Percentiles rank a stretch among this genome's conserved stretches.
Evolutionary conservation across 2,797 vertebrate species (phyloP).

Genomic region (Ibycter americanus): DNA sequence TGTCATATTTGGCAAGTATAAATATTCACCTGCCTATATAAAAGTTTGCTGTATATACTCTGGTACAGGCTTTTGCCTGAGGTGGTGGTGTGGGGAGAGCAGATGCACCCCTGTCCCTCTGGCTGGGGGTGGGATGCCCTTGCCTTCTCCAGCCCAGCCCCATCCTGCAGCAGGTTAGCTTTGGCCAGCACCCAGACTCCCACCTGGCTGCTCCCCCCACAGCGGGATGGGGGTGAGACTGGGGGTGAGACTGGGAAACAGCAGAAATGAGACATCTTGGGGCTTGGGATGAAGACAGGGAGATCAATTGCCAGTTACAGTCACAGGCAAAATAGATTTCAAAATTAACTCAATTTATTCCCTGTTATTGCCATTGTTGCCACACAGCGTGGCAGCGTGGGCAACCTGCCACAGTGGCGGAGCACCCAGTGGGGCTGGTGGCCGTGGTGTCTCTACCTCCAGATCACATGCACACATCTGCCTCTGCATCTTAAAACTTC

Average conservation of each 20-base stretch:
- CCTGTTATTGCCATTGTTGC: not conserved
- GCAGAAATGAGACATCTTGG: not conserved
- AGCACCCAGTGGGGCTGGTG: not conserved
- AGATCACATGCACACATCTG: not conserved
- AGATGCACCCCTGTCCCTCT: not conserved
- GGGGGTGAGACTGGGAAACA: not conserved
- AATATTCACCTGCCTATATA: not conserved
- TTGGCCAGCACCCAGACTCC: not conserved
- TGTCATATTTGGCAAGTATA: not conserved
- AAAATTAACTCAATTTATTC: not conserved
- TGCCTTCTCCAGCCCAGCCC: not conserved
- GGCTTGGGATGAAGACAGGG: not conserved
- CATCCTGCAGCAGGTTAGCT: accelerated
- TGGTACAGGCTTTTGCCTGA: not conserved
- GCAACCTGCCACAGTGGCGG: accelerated
- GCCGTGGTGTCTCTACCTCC: not conserved
- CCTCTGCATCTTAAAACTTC: not conserved
- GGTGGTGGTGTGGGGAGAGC: not conserved
- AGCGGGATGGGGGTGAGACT: not conserved
- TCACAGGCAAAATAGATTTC: not conserved
- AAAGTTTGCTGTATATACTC: not conserved
- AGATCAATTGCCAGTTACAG: not conserved
- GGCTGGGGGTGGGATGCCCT: not conserved
- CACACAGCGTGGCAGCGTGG: accelerated
- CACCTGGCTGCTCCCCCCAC: not conserved